These are phyloP conservation scores for Carabus problematicus DNA, from an alignment of 2,888 invertebrate genomes.

Conservation along the genomic window DNA sequence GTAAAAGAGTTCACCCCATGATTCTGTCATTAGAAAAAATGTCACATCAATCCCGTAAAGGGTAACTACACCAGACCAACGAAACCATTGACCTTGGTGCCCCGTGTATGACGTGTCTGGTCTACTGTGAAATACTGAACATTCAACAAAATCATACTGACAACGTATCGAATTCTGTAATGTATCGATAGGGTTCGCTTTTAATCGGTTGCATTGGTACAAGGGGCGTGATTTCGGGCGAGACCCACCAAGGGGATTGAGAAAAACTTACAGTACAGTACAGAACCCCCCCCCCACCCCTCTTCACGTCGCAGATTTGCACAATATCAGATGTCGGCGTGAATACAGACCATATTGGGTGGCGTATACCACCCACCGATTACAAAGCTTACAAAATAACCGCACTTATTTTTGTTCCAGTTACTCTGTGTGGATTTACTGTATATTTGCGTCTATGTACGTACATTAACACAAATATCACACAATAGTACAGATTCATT, in stretches of 20 bases:
- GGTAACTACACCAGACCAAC: slow-evolving; percentile 27
- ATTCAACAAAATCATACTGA: slow-evolving; percentile 54
- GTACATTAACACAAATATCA: no score
- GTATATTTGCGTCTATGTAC: slow-evolving; percentile 1
- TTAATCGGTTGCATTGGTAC: slow-evolving; percentile 56
- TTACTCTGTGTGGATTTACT: background rate
- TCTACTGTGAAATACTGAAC: slow-evolving; percentile 3
- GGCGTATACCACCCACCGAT: slow-evolving; percentile 37
- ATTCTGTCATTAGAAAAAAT: slow-evolving; percentile 58
- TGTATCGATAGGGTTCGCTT: slow-evolving; percentile 58
- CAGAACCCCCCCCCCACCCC: background rate
- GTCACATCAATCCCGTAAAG: slow-evolving; percentile 42
- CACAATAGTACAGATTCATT: no score
- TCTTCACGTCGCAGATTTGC: background rate
- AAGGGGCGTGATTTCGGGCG: slow-evolving; percentile 48
- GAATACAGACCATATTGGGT: slow-evolving; percentile 13
- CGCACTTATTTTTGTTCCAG: slow-evolving; percentile 30
- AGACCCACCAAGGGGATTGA: slow-evolving; percentile 13
- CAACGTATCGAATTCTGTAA: slow-evolving; percentile 60
- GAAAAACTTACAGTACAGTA: slow-evolving; percentile 1
- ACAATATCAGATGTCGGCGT: background rate
- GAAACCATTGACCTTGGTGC: background rate
- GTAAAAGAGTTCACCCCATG: slow-evolving; percentile 52
- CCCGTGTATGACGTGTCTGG: background rate
- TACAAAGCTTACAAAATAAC: slow-evolving; percentile 23